Percentiles rank a stretch among this genome's conserved stretches.
Conservation (phyloP, 2,113 vertebrate genomes). For the Podocnemis expansa region DNA sequence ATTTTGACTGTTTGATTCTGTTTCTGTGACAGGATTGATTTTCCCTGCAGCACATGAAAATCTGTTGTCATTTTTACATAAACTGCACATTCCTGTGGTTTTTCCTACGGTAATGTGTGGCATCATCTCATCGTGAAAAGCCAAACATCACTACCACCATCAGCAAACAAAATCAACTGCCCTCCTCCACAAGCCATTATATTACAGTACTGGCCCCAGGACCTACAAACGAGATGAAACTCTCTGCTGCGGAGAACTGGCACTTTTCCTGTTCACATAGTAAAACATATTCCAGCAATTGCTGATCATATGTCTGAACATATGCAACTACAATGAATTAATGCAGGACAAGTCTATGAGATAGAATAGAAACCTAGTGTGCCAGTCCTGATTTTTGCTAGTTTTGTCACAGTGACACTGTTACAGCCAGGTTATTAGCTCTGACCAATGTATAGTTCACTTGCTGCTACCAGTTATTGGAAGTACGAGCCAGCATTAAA, state of each 20-base stretch:
- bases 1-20: slow-evolving; percentile 23
- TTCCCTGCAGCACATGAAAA: background rate
- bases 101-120: background rate
- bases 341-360: background rate
- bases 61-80: slow-evolving; percentile 20
- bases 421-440: background rate
- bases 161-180: background rate
- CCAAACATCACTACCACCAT: background rate
- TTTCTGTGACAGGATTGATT: slow-evolving; percentile 48
- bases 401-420: background rate
- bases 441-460: background rate
- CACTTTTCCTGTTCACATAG: background rate
- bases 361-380: accelerated
- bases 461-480: background rate
- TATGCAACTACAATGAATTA: background rate
- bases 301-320: background rate
- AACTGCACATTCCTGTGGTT: slow-evolving; percentile 24
- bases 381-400: background rate
- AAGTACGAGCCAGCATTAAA: background rate
- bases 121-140: background rate
- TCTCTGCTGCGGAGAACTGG: background rate
- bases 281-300: background rate
- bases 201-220: background rate
- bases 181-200: background rate
- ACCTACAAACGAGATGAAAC: background rate